Base-by-base conservation (phyloP, 37 sponge, comb jelly and placozoan species). In the Oopsacas minuta region DNA sequence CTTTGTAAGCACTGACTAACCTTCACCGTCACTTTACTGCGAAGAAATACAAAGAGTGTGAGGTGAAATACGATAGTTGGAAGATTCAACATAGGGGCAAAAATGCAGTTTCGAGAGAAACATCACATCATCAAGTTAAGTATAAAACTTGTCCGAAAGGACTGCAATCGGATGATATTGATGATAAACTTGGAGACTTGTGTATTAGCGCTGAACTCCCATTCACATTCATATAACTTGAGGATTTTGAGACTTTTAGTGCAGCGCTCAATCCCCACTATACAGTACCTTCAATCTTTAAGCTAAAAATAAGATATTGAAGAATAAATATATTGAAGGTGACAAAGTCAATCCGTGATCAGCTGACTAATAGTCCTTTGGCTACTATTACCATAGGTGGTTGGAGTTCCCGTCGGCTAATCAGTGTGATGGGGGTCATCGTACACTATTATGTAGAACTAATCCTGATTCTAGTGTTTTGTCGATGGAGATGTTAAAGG, bases 11-110 rank as follows among this genome's bases (percentile, higher is more conserved):
- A 10, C 75, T 61, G 28, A 61, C 75, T n/a, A 61, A 61, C 75
- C 75, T 61, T 61, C 75, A 25, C 30, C 75, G 75, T n/a, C 75
- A 61, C 75, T 61, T 61, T 61, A n/a, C 75, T 61, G 75, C 75
- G 20, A n/a, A 10, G 30, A 61, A 61, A 61, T 61, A 61, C 75
- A 10, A 61, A 25, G 75, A 61, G 20, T 61, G 75, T 61, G 75
- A 34, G 20, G 75, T 25, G 30, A 61, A 61, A 61, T 61, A 61
- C 75, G 30, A 61, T 25, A n/a, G 3, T 61, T 61, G 75, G 75
- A 61, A 61, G 30, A 61, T n/a, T 61, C 75, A 61, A 61, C 20
- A 61, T n/a, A 12, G 75, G 30, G 30, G 30, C 28, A 61, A 5
- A 61, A 10, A 25, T 61, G 28, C 30, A 61, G 75, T 61, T 25